Percentiles rank a stretch among this genome's conserved stretches.
phyloP scores from a whole-genome alignment of 2,888 invertebrate species.

The Melieria picta region DNA sequence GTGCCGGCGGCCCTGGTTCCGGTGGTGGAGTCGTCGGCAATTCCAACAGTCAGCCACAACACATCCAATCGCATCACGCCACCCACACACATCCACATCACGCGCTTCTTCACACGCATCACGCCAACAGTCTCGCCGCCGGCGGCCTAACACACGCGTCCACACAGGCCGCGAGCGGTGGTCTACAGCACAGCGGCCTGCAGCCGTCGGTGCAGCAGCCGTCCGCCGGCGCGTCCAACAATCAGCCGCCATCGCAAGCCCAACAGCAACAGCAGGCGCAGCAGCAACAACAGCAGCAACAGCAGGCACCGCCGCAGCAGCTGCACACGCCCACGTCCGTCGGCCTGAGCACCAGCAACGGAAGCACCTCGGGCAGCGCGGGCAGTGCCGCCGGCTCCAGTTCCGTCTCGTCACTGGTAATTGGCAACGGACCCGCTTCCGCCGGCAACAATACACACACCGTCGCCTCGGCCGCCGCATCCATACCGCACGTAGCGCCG shows the following conservation, averaged over 20 bases:
- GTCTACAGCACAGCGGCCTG: conserved; percentile 41
- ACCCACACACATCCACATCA: conserved; percentile 37
- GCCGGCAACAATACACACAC: conserved; percentile 48
- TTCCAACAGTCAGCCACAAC: conserved; percentile 42
- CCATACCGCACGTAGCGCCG: conserved; percentile 55
- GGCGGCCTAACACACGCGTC: conserved; percentile 27
- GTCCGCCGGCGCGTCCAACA: conserved; percentile 40
- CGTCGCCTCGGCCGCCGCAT: conserved; percentile 48
- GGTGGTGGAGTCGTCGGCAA: conserved; percentile 64
- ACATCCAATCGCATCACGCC: conserved; percentile 15
- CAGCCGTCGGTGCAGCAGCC: conserved; percentile 42
- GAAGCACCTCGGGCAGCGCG: conserved; percentile 45
- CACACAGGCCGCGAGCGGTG: conserved; percentile 35
- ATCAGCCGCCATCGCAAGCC: conserved; percentile 35
- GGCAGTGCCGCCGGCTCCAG: conserved; percentile 47
- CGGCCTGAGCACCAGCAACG: conserved; percentile 47
- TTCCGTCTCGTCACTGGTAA: conserved; percentile 50
- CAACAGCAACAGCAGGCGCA: conserved; percentile 44
- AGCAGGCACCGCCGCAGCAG: conserved; percentile 50
- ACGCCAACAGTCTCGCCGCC: conserved; percentile 28
- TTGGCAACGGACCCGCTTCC: conserved; percentile 63
- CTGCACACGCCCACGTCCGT: conserved; percentile 41
- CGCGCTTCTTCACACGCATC: conserved; percentile 33
- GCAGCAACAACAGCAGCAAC: conserved; percentile 43
- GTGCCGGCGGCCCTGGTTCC: conserved; percentile 73